Evolutionary conservation across 2,113 vertebrate genomes (phyloP), one percentile per base, ranked within the genome.

Genomic region (Rana temporaria): DNA sequence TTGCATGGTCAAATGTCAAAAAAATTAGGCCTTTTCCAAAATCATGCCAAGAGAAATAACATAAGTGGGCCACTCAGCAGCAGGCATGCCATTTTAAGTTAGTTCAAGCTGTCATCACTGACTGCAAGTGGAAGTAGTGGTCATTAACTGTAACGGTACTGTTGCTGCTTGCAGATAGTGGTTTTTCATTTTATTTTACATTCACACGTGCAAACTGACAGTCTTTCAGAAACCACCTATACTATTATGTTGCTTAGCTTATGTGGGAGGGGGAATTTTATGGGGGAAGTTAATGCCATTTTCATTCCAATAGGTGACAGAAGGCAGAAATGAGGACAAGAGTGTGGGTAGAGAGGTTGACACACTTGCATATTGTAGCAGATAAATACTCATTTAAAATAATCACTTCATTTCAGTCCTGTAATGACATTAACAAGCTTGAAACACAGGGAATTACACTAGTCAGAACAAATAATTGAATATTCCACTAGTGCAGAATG

Each of bases 1-100:
- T 98, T 98, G 96, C 97, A 99, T 98, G 98, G 97, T 98, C 98
- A 98, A 98, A 97, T 98, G 98, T 99, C 97, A 97, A 96, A 99
- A 98, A 99, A 98, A 99, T 98, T 96, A 98, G 96, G 94, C 94
- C 94, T 97, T 97, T 93, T 92, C 94, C 90, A 94, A 95, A 97
- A 96, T 94, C 96, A 96, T 97, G 98, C 98, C 97, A 98, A 92
- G 95, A 95, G 94, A 94, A 98, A 96, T 96, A 97, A 96, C 94
- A 84, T 94, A 95, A 97, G 96, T 94, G 96, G 95, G 94, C 90
- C 88, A 92, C 95, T 93, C 93, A 92, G 93, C 95, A 95, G 96
- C 93, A 93, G 95, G 93, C 95, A 92, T 93, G 97, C 96, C 96
- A 97, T 97, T 93, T 95, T 93, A 93, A 92, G 92, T 98, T 98